These are phyloP conservation scores for Plemyria rubiginata DNA, from an alignment of 2,888 invertebrate species.

Conservation along the genomic window DNA sequence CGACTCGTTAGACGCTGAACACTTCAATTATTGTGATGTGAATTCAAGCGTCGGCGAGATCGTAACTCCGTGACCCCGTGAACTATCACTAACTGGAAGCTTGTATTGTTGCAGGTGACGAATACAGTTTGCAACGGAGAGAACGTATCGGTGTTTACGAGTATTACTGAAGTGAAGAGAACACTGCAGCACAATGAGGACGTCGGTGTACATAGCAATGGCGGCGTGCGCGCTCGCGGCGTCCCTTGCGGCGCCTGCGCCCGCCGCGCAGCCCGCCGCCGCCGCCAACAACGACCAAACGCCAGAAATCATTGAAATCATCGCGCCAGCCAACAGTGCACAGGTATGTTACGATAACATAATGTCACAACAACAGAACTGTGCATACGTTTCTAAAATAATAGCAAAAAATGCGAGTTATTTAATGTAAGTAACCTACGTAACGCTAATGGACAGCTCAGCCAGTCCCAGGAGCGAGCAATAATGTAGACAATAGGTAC, in stretches of 20 bases:
- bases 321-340: conserved; percentile 78
- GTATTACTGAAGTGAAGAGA: conserved; percentile 20
- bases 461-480: no score
- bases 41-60: conserved; percentile 6
- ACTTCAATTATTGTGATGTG: not conserved
- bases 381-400: no score
- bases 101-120: conserved; percentile 46
- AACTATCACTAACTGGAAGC: conserved; percentile 7
- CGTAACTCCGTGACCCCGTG: not conserved
- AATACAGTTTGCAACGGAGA: conserved; percentile 50
- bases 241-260: conserved; percentile 47
- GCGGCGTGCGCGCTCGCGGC: conserved; percentile 44
- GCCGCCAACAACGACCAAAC: conserved; percentile 63
- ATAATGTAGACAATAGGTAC: no score
- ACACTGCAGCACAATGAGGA: conserved; percentile 54
- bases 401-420: no score
- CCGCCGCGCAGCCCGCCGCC: conserved; percentile 51
- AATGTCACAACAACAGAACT: no score
- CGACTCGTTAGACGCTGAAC: conserved; percentile 3
- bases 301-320: conserved; percentile 81
- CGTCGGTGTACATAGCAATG: conserved; percentile 46
- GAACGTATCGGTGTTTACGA: conserved; percentile 29
- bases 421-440: no score
- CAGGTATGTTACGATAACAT: conserved; percentile 60
- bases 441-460: no score